Percentiles rank a stretch among this genome's conserved stretches.
Conservation (phyloP, 2,797 vertebrate species). For the Platyrinchus mystaceus region DNA sequence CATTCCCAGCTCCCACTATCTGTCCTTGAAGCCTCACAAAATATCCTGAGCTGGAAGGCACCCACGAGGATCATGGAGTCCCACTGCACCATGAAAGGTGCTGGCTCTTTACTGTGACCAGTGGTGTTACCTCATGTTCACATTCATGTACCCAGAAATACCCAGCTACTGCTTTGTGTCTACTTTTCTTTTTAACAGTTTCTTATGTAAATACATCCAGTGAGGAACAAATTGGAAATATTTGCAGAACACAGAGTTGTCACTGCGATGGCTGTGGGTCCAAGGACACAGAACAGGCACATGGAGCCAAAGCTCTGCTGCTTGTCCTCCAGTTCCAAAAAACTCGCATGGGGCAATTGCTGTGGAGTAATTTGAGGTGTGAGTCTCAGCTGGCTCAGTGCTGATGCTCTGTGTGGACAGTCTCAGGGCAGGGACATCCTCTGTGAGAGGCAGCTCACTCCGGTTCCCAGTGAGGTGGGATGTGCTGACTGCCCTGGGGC, state of each 20-base stretch:
- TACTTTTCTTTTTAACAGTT: background rate
- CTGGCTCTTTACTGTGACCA: background rate
- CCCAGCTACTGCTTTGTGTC: background rate
- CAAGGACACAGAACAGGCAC: background rate
- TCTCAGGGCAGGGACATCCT: background rate
- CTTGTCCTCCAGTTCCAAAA: background rate
- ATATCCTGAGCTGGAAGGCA: background rate
- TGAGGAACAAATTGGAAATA: background rate
- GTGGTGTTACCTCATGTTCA: fast-evolving
- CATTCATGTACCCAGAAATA: fast-evolving
- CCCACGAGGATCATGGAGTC: background rate
- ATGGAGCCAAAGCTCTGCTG: background rate
- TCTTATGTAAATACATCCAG: fast-evolving
- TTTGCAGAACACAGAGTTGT: background rate
- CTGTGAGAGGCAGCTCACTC: fast-evolving
- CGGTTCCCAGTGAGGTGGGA: fast-evolving
- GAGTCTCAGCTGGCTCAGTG: background rate
- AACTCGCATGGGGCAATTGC: fast-evolving
- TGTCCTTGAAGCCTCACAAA: background rate
- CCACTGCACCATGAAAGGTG: background rate
- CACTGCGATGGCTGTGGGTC: background rate
- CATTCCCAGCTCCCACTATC: fast-evolving
- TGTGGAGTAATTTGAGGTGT: background rate
- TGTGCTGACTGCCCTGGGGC: background rate
- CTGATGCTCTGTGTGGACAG: background rate